Evolutionary conservation across 2,888 invertebrate species (phyloP).

Genomic region (Gymnosoma rotundatum): DNA sequence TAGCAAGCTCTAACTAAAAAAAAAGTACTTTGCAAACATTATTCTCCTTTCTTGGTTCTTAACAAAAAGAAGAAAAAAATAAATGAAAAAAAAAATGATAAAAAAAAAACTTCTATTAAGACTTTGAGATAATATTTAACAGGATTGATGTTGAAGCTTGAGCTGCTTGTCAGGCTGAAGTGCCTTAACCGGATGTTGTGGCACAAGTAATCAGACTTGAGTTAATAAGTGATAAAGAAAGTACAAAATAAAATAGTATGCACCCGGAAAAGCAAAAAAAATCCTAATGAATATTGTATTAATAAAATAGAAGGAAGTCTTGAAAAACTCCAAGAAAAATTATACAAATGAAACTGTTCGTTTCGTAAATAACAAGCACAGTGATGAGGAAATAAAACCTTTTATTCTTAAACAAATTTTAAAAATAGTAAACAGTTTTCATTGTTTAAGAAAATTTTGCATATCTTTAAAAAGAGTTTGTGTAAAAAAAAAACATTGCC

Average conservation of each 20-base stretch:
- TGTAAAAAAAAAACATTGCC: constrained; percentile 5
- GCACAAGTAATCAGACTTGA: constrained; percentile 67
- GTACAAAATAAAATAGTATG: constrained; percentile 23
- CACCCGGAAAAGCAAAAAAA: constrained; percentile 17
- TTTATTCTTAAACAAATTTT: too few species aligned
- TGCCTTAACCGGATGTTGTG: constrained; percentile 76
- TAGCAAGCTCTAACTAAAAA: constrained; percentile 19
- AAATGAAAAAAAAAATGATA: background rate
- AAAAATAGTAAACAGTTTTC: too few species aligned
- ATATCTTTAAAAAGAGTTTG: background rate
- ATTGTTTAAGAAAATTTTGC: too few species aligned
- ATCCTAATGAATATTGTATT: background rate
- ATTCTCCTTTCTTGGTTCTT: constrained; percentile 13
- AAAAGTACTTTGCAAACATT: constrained; percentile 7
- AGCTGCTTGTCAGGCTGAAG: constrained; percentile 62
- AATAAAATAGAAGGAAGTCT: background rate
- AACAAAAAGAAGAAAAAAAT: background rate
- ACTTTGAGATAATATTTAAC: constrained; percentile 37
- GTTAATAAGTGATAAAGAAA: constrained; percentile 54
- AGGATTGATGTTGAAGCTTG: constrained; percentile 20
- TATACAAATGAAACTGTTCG: too few species aligned
- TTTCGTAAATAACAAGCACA: background rate
- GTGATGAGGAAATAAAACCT: too few species aligned
- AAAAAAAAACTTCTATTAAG: constrained; percentile 52
- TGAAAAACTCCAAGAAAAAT: too few species aligned